Evolutionary conservation across 2,888 invertebrate genomes (phyloP), one percentile per base, ranked within the genome.

Genomic region (Noctua pronuba): DNA sequence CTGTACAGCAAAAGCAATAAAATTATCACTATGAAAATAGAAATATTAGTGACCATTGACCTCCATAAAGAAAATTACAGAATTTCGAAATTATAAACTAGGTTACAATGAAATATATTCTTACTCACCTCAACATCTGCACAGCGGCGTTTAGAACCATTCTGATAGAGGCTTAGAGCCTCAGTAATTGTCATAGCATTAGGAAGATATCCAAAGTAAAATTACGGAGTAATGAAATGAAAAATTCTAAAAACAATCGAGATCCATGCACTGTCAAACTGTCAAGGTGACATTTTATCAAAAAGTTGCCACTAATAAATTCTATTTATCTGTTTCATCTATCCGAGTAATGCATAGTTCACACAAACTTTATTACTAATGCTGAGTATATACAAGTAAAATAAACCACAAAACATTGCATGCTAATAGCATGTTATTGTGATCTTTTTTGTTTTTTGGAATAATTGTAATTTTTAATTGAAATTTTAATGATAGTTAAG

Each of bases 121-220:
- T 80, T 70, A 95, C 97, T 95, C 95, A 98, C 98, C 98, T 97
- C 89, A 98, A 96, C 95, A 98, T 98, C 96, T 98, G 98, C 90
- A 98, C 97, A 93, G 98, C 98, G 92, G 98, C 98, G 95, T 98
- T 98, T 95, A 98, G 97, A 94, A 98, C 98, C 98, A 98, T 98
- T 95, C 95, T 97, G 93, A 93, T 91, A 92, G 95, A 96, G 96
- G 96, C 96, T 92, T 92, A 94, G 89, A 94, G 96, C 96, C 96
- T 96, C 96, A 91, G 86, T 90, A 92, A 93, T 94, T 93, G 94
- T 97, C 96, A 97, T 92, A 96, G 94, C 96, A 97, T 96, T 92
- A 94, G 94, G 93, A 92, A 94, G 91, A 90, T 92, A 92, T 90
- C 92, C 88, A 91, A 91, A 89, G 81, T 83, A 90, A 92, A 94